Evolutionary conservation across 2,888 invertebrate genomes (phyloP).

Genomic region (Ichneumon xanthorius): DNA sequence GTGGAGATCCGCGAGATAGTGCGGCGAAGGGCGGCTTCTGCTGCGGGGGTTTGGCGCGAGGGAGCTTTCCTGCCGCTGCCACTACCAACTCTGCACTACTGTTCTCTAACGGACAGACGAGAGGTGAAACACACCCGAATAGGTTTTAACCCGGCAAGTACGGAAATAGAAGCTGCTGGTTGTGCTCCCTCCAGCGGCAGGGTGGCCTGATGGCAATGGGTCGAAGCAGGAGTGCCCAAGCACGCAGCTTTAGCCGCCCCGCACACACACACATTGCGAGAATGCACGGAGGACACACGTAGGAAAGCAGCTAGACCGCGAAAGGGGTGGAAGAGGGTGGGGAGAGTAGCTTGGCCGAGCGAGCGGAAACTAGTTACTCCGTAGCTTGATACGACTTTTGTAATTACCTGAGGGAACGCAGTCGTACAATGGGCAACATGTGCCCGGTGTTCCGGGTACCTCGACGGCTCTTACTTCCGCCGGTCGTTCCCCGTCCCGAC

Average conservation of each 20-base stretch:
- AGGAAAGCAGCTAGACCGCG: slow-evolving; percentile 25
- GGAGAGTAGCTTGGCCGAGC: slow-evolving; percentile 6
- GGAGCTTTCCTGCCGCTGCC: not conserved
- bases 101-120: slow-evolving; percentile 30
- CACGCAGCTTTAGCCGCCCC: not conserved
- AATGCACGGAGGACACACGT: not conserved
- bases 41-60: slow-evolving; percentile 29
- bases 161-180: slow-evolving; percentile 38
- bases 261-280: too few species aligned
- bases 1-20: slow-evolving; percentile 61
- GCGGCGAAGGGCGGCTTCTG: slow-evolving; percentile 45
- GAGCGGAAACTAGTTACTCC: slow-evolving; percentile 48
- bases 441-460: slow-evolving; percentile 77
- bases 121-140: slow-evolving; percentile 31
- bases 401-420: slow-evolving; percentile 80
- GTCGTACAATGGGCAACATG: slow-evolving; percentile 82
- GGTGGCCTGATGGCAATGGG: not conserved
- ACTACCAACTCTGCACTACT: not conserved
- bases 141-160: slow-evolving; percentile 40
- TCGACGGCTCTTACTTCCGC: slow-evolving; percentile 75
- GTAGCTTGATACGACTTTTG: slow-evolving; percentile 57
- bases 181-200: not conserved
- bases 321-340: slow-evolving; percentile 12
- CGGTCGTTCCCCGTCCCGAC: slow-evolving; percentile 78
- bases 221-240: slow-evolving; percentile 3